phyloP scores from a whole-genome alignment of 2,113 vertebrate species.

The Ptyas mucosa region DNA sequence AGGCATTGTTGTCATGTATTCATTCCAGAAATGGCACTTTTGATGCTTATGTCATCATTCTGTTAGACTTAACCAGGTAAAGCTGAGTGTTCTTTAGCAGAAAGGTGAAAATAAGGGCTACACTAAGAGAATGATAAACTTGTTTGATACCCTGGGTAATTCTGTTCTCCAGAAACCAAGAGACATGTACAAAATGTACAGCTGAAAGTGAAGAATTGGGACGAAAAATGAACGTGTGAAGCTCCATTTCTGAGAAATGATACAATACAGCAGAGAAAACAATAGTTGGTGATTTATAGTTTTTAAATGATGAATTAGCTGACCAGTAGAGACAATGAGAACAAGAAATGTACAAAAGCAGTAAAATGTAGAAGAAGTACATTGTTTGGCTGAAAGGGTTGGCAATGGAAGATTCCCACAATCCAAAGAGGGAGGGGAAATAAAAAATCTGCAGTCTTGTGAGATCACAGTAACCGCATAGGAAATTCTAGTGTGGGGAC shows the following conservation, averaged over 20 bases:
- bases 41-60: neutral
- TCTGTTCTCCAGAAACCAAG: neutral
- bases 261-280: neutral
- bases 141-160: neutral
- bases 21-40: neutral
- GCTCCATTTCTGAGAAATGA: neutral
- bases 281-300: neutral
- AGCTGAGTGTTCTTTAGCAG: neutral
- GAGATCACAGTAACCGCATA: neutral
- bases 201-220: neutral
- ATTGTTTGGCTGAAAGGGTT: neutral
- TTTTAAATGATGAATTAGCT: neutral
- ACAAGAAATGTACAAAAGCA: neutral
- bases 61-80: neutral
- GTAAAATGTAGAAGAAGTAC: neutral
- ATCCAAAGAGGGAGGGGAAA: neutral
- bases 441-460: neutral
- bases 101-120: neutral
- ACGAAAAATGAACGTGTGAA: neutral
- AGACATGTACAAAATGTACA: neutral
- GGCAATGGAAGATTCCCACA: neutral
- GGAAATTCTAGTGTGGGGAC: neutral
- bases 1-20: neutral
- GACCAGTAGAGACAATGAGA: neutral
- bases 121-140: neutral